Percentiles rank a stretch among this genome's conserved stretches.
These are phyloP conservation scores for Drosophila nr. medialis DNA, from an alignment of 2,888 invertebrate species.

Conservation along the genomic window DNA sequence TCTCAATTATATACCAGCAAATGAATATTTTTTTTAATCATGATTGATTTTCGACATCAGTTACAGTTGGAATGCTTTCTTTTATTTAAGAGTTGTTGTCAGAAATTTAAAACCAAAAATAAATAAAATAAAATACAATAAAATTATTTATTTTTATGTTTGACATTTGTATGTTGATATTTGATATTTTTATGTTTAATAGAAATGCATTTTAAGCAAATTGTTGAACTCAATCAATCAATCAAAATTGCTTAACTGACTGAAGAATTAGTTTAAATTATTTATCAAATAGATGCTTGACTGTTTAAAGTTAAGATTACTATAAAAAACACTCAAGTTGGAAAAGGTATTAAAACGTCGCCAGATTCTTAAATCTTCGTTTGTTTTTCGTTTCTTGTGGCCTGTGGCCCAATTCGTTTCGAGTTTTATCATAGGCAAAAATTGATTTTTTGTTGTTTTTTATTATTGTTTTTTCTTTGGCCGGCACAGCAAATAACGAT, in stretches of 20 bases:
- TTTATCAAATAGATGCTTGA: background rate
- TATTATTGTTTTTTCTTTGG: slow-evolving; percentile 21
- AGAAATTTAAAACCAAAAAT: too few species aligned
- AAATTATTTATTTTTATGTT: background rate
- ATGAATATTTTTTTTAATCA: background rate
- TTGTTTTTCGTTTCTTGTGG: slow-evolving; percentile 9
- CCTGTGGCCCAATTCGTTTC: slow-evolving; percentile 37
- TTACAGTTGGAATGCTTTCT: too few species aligned
- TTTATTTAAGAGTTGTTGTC: too few species aligned
- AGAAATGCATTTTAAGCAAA: background rate
- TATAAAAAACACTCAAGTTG: background rate
- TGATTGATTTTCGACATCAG: background rate
- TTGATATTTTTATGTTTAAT: background rate
- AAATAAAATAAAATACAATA: too few species aligned
- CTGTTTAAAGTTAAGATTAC: background rate
- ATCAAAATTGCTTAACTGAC: background rate
- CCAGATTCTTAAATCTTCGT: background rate
- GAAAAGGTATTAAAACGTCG: slow-evolving; percentile 19
- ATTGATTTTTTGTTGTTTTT: slow-evolving; percentile 71
- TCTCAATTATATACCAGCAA: background rate
- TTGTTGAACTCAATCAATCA: background rate
- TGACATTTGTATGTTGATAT: too few species aligned
- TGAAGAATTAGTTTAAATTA: background rate
- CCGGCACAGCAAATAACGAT: slow-evolving; percentile 70
- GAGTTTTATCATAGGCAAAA: slow-evolving; percentile 74